phyloP scores from a whole-genome alignment of 2,797 vertebrate genomes.

The Oceanodroma leucorhoa region DNA sequence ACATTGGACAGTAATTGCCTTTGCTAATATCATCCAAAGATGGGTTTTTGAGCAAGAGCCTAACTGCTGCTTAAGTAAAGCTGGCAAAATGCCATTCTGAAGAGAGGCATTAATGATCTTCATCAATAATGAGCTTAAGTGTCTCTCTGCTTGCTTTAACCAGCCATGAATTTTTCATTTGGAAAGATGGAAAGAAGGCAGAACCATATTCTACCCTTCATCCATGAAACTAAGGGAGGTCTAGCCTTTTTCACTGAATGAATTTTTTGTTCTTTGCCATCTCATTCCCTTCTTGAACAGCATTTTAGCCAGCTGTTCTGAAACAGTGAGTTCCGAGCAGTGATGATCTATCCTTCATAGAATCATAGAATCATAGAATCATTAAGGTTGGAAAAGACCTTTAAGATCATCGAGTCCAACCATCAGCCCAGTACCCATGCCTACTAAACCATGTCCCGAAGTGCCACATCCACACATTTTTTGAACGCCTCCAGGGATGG shows the following conservation, averaged over 20 bases:
- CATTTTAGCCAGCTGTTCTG: not conserved
- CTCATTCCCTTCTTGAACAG: not conserved
- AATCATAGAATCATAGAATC: no score
- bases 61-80: constrained; percentile 7
- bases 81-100: constrained; percentile 30
- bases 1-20: not conserved
- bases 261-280: not conserved
- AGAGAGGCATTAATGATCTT: constrained; percentile 1
- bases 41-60: not conserved
- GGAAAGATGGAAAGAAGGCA: not conserved
- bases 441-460: no score
- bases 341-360: not conserved
- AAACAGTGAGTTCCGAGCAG: not conserved
- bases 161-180: constrained; percentile 23
- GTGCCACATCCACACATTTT: no score
- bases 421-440: no score
- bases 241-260: not conserved
- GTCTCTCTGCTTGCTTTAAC: not conserved
- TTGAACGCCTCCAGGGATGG: no score
- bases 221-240: not conserved
- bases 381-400: no score
- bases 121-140: constrained; percentile 33
- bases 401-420: no score
- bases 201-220: not conserved
- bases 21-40: constrained; percentile 15